Base-by-base conservation (phyloP, 2,797 vertebrate genomes). In the Rachycentron canadum region DNA sequence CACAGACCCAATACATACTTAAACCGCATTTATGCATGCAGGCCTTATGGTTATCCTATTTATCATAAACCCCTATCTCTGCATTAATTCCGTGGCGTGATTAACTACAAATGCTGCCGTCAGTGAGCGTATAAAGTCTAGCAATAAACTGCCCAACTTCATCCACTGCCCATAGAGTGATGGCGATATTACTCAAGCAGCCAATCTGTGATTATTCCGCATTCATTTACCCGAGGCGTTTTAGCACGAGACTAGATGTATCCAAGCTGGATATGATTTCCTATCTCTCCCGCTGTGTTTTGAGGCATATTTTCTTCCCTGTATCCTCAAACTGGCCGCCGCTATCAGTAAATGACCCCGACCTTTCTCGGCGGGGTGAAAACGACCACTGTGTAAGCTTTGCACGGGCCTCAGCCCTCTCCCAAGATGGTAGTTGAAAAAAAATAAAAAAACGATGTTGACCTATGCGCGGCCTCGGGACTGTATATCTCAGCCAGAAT, bases 401-500 rank as follows among this genome's bases (percentile, higher is more conserved):
- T 63, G 71, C 70, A 36, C 79, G 7, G 6, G 77, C 69, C 69
- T 71, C 74, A 57, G 72, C 69, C 70, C 72, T 80, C 68, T 87
- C 85, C 83, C 86, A 66, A 84, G 88, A 87, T 65, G 79, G 65
- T 82, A 86, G 82, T 91, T 85, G 79, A 86, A 90, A 66, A 32
- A 32, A 32, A 32, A 32, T n/a, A 32, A 32, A 32, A 90, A 86
- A 88, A 81, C 36, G 1, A 69, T 83, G 84, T 91, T 92, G 87
- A 92, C 89, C 88, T 89, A 89, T 88, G 81, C 45, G 14, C 1
- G 82, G 73, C 71, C 73, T 82, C 82, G 65, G 65, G 74, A 90
- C 83, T 85, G 85, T 89, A 86, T 89, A 88, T 91, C 83, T 93
- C 87, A 79, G 78, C 77, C 69, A 59, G 78, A 89, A 82, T 76